phyloP scores from a whole-genome alignment of 2,888 invertebrate species.

The Teleiodes luculella region DNA sequence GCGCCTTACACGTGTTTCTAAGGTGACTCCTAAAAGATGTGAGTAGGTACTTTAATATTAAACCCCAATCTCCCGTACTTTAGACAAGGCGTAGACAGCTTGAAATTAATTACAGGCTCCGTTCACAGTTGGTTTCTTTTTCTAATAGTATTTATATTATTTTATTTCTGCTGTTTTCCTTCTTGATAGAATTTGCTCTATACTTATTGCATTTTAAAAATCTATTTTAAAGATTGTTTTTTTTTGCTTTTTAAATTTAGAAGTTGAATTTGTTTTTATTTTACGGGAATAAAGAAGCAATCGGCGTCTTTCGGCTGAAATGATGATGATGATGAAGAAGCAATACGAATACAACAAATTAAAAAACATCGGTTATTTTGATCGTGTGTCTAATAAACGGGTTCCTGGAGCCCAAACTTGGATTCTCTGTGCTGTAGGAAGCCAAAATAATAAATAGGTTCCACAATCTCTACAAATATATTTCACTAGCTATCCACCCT shows the following conservation, averaged over 20 bases:
- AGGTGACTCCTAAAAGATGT: not conserved
- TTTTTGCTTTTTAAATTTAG: no score
- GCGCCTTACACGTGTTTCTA: not conserved
- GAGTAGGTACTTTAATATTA: slow-evolving; percentile 13
- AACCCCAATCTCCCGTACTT: slow-evolving; percentile 11
- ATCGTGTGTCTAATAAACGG: no score
- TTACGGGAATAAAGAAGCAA: no score
- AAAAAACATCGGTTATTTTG: no score
- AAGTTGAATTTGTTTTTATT: no score
- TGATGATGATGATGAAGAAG: no score
- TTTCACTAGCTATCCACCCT: slow-evolving; percentile 25
- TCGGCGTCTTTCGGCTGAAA: no score
- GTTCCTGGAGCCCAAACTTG: no score
- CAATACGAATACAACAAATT: no score
- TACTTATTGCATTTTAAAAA: not conserved
- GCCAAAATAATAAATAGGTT: no score
- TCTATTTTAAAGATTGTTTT: not conserved
- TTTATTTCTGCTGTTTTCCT: not conserved
- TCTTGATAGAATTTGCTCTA: not conserved
- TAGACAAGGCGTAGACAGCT: slow-evolving; percentile 12
- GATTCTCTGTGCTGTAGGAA: no score
- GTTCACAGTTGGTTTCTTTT: not conserved
- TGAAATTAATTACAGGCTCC: slow-evolving; percentile 7
- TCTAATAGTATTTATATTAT: not conserved
- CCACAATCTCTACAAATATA: slow-evolving; percentile 19